A percentile compares a stretch with the other conserved stretches of the same genome.
phyloP scores from a whole-genome alignment of 1,140 invertebrate genomes.

The Caerostris extrusa region DNA sequence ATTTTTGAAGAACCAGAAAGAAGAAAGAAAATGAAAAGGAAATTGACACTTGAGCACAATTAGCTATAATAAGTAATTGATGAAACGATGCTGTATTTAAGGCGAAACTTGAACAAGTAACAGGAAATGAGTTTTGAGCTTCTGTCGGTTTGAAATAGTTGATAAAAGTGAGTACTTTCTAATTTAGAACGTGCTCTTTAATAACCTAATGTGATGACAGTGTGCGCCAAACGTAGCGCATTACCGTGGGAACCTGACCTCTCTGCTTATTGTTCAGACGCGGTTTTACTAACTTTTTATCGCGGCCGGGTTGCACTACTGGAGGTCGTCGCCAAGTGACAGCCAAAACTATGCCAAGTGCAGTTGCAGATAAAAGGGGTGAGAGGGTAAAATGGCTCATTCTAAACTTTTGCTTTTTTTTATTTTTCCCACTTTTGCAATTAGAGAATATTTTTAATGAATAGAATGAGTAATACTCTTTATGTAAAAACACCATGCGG shows the following conservation, averaged over 20 bases:
- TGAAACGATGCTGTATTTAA: constrained; percentile 73
- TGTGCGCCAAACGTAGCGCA: constrained; percentile 72
- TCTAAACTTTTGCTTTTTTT: too few species aligned
- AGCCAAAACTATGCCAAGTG: background rate
- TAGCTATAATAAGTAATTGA: constrained; percentile 74
- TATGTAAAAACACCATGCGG: too few species aligned
- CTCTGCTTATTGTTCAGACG: constrained; percentile 66
- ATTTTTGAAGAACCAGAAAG: constrained; percentile 13
- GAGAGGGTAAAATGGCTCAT: background rate
- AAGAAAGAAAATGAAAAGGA: constrained; percentile 53
- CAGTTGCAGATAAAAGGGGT: background rate
- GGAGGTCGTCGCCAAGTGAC: background rate
- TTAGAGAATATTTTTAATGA: too few species aligned
- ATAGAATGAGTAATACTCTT: too few species aligned
- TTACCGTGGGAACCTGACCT: constrained; percentile 77
- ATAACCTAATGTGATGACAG: constrained; percentile 77
- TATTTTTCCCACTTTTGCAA: too few species aligned
- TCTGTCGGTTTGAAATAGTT: constrained; percentile 75
- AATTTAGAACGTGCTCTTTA: constrained; percentile 75
- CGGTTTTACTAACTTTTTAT: constrained; percentile 77
- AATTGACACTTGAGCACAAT: constrained; percentile 74
- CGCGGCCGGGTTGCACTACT: constrained; percentile 47
- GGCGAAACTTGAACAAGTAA: constrained; percentile 75
- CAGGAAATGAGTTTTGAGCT: constrained; percentile 75
- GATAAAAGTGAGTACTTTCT: constrained; percentile 76